Evolutionary conservation across 2,888 invertebrate genomes (phyloP), one percentile per base, ranked within the genome.

Genomic region (Mallateleia sp.): DNA sequence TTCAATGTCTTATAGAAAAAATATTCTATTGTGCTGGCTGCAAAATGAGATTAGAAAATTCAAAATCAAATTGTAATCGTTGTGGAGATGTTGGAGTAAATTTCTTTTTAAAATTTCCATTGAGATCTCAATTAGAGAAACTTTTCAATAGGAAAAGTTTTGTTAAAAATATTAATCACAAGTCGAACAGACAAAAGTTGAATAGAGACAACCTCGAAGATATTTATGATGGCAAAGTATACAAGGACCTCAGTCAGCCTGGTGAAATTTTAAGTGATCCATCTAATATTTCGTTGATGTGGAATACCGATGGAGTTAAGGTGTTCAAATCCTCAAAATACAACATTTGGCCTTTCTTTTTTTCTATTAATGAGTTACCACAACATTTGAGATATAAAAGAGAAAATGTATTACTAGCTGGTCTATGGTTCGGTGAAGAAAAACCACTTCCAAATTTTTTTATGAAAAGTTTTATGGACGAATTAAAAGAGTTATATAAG

Each of bases 21-120:
- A 18, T 38, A 28, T 38, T 20, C 18, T 60, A 18, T 22, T 38
- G 34, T 18, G 11, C 4, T 18, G n/a, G 4, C 5, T 60, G 60
- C n/a, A 28, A 28, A 28, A 28, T n/a, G 8, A 28, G 4, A 28
- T 38, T 60, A 11, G 34, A 38, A 9, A 18, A 18, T 20, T 11
- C 28, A 11, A 14, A 9, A 9, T 60, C 60, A 34, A 8, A 5
- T 4, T 60, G 60, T 34, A n/a, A 34, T 9, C 18, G 2, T 1
- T 34, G 60, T 34, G 9, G 8, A 6, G 20, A 38, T 14, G 22
- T 8, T 5, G 34, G 11, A 0, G 20, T 60, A 14, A 20, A 22
- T 18, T 80, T 74, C 18, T 85, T 85, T 20, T 45, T 85, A 7
- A 47, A 62, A 75, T 38, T 82, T 1, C 62, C 82, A 0, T 72